Evolutionary conservation across 2,888 invertebrate species (phyloP).

Genomic region (Phyto melanocephala): DNA sequence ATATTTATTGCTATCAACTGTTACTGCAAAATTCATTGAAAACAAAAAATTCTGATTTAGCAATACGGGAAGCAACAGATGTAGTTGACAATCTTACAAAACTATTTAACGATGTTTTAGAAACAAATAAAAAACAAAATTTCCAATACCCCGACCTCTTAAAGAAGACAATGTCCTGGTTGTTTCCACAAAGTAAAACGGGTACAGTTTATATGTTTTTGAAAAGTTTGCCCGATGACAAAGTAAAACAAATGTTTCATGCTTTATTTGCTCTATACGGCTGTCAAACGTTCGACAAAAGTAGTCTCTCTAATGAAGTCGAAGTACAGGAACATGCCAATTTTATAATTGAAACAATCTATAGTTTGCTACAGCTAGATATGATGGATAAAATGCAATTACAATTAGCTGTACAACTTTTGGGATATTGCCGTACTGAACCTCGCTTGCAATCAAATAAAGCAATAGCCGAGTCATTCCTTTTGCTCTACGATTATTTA

Average conservation of each 20-base stretch:
- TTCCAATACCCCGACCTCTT: constrained; percentile 66
- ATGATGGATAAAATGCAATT: constrained; percentile 61
- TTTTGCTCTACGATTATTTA: constrained; percentile 71
- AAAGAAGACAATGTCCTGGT: constrained; percentile 60
- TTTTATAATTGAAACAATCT: constrained; percentile 66
- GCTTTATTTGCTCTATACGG: constrained; percentile 50
- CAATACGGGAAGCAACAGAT: constrained; percentile 37
- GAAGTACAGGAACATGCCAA: constrained; percentile 63
- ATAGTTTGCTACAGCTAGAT: constrained; percentile 68
- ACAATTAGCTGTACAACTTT: constrained; percentile 66
- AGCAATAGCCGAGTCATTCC: constrained; percentile 66
- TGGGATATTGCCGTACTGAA: constrained; percentile 69
- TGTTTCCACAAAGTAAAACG: constrained; percentile 66
- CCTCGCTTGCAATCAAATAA: constrained; percentile 66
- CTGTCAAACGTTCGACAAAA: constrained; percentile 11
- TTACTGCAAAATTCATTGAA: constrained; percentile 60
- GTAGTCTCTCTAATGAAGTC: background rate
- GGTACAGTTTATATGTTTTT: constrained; percentile 63
- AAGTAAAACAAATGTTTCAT: constrained; percentile 48
- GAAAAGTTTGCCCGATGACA: constrained; percentile 19
- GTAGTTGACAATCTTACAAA: constrained; percentile 65
- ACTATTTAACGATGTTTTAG: constrained; percentile 68
- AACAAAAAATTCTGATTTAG: background rate
- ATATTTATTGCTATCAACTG: constrained; percentile 69
- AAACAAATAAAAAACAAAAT: constrained; percentile 46